Base-by-base conservation (phyloP, 1,140 invertebrate genomes). In the Latrodectus geometricus region DNA sequence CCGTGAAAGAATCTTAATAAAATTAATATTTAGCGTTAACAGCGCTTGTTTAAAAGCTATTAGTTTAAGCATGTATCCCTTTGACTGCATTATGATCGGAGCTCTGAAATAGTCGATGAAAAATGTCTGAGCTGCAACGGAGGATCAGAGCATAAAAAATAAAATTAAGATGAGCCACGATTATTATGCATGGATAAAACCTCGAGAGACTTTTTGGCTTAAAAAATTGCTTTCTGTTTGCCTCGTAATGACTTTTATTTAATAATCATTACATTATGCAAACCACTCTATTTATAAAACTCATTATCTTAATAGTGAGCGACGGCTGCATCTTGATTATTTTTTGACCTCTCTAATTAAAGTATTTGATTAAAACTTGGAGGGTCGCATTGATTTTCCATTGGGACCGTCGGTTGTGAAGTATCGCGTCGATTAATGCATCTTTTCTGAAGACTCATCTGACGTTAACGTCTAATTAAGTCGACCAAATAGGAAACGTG, bases 271-370 rank as follows among this genome's bases (percentile, higher is more conserved):
- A 80, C 48, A 65, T 80, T 70, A 70, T 21, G 66, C n/a, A 52
- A 70, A 80, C 65, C 66, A 80, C 78, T 49, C 35, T 69, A 65
- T 80, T 80, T 80, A 80, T 80, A 54, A 48, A 70, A 80, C 56
- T 80, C 78, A 80, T 80, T 80, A 69, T 48, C 78, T 80, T 80
- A 70, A 80, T 80, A 68, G 66, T 70, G 23, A 70, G 21, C n/a
- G 20, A 35, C 56, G 66, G 68, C 76, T 80, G 78, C 14, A 23
- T 65, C 52, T 73, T 76, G 74, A 76, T 76, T 76, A 76, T 76
- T 76, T 76, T 61, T 76, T 21, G 35, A 21, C 74, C 35, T 54
- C 35, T 56, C 50, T 76, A 76, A 76, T 76, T 76, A 76, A 76
- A 35, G 68, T 48, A 35, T 76, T 76, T 76, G 74, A 76, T 76